phyloP scores from a whole-genome alignment of 2,888 invertebrate genomes.

The Ernsta delagoae region DNA sequence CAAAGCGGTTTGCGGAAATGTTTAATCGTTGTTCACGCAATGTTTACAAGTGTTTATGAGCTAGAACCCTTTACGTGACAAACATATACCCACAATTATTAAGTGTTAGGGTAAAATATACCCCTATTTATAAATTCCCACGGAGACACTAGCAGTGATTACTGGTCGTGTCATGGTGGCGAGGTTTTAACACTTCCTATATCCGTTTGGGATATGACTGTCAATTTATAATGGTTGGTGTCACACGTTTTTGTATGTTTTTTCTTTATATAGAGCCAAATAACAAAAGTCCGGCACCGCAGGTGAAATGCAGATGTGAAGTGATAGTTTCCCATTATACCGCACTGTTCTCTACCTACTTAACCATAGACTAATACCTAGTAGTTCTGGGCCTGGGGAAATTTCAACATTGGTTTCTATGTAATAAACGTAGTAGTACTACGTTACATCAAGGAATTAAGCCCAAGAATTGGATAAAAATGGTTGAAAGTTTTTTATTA shows the following conservation, averaged over 20 bases:
- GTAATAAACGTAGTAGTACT: too few species aligned
- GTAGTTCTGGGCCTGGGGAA: too few species aligned
- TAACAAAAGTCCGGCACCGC: background rate
- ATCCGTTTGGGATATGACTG: slow-evolving; percentile 29
- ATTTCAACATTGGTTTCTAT: too few species aligned
- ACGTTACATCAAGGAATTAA: too few species aligned
- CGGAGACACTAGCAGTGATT: slow-evolving; percentile 49
- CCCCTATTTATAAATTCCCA: slow-evolving; percentile 61
- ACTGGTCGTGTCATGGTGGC: slow-evolving; percentile 38
- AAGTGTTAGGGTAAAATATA: slow-evolving; percentile 53
- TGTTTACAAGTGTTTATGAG: slow-evolving; percentile 30
- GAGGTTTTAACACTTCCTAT: slow-evolving; percentile 45
- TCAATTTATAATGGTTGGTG: slow-evolving; percentile 4
- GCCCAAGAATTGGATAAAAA: too few species aligned
- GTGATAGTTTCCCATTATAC: background rate
- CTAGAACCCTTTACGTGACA: slow-evolving; percentile 1
- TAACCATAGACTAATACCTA: too few species aligned
- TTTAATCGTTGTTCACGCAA: slow-evolving; percentile 20
- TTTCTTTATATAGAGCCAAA: background rate
- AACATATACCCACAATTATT: slow-evolving; percentile 43
- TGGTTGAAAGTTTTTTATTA: too few species aligned
- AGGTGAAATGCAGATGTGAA: background rate
- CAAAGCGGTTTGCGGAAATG: slow-evolving; percentile 9
- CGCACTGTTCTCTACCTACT: too few species aligned
- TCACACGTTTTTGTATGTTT: slow-evolving; percentile 27